Evolutionary conservation across 92 coral and sea anemone genomes (phyloP).

Genomic region (Epizoanthus fatuus): DNA sequence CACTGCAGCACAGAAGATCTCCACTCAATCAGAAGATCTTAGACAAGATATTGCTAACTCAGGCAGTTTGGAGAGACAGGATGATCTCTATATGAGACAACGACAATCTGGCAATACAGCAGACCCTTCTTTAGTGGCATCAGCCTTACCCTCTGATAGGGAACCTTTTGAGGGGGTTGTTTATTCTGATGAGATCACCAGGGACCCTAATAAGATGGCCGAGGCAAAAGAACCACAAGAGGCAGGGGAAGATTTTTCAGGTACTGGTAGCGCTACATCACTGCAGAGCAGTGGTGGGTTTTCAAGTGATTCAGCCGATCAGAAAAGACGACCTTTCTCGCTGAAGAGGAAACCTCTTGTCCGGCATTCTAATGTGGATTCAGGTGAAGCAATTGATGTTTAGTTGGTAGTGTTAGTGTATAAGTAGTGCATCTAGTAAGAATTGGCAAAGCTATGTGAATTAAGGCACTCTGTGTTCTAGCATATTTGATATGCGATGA

Average conservation of each 20-base stretch:
- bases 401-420: not conserved
- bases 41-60: slow-evolving; percentile 1
- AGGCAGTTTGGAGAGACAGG: not conserved
- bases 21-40: not conserved
- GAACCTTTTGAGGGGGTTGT: not conserved
- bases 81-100: not conserved
- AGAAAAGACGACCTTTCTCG: slow-evolving; percentile 22
- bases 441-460: not conserved
- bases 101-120: not conserved
- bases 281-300: slow-evolving; percentile 33
- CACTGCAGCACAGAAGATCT: not conserved
- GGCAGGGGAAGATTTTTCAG: not conserved
- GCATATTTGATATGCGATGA: slow-evolving; percentile 1
- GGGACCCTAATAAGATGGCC: not conserved
- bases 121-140: not conserved
- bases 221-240: not conserved
- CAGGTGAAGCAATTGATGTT: slow-evolving; percentile 37
- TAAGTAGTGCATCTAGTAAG: not conserved
- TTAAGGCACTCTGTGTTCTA: not conserved
- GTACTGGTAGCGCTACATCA: slow-evolving; percentile 18
- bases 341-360: slow-evolving; percentile 33
- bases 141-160: not conserved
- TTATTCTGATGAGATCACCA: not conserved
- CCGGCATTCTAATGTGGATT: slow-evolving; percentile 34
- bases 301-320: slow-evolving; percentile 22